A percentile compares a stretch with the other conserved stretches of the same genome.
These are phyloP conservation scores for Hippocampus guttulatus DNA, from an alignment of 2,113 vertebrate species.

Conservation along the genomic window DNA sequence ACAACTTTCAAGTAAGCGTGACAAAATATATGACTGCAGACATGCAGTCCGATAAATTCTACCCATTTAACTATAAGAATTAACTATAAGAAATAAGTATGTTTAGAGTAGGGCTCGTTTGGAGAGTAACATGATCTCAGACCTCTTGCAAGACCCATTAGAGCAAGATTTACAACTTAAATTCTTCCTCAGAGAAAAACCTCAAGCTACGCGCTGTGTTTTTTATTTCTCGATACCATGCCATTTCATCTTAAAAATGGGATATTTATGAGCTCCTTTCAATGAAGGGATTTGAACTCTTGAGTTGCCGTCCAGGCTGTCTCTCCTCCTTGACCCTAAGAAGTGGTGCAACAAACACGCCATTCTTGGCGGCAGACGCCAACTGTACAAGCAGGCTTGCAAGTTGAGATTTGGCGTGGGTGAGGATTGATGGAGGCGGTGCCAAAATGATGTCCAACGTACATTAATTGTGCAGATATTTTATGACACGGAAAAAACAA, in stretches of 20 bases:
- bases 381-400: slow-evolving; percentile 12
- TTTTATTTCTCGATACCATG: slow-evolving; percentile 40
- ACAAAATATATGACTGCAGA: neutral
- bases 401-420: neutral
- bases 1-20: neutral
- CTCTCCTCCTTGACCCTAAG: slow-evolving; percentile 46
- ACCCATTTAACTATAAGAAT: slow-evolving; percentile 21
- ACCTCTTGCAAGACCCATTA: slow-evolving; percentile 40
- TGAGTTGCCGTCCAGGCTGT: slow-evolving; percentile 39
- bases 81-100: slow-evolving; percentile 27
- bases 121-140: slow-evolving; percentile 36
- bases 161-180: slow-evolving; percentile 54
- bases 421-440: no score
- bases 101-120: slow-evolving; percentile 36
- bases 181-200: slow-evolving; percentile 42
- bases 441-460: neutral
- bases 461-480: neutral
- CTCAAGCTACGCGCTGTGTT: slow-evolving; percentile 44
- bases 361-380: neutral
- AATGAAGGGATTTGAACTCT: slow-evolving; percentile 25
- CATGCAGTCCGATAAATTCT: slow-evolving; percentile 3
- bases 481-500: neutral
- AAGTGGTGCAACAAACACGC: slow-evolving; percentile 38
- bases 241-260: slow-evolving; percentile 51
- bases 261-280: slow-evolving; percentile 62